A percentile compares a stretch with the other conserved stretches of the same genome.
phyloP scores from a whole-genome alignment of 2,113 vertebrate species.

The Centropus unirufus region DNA sequence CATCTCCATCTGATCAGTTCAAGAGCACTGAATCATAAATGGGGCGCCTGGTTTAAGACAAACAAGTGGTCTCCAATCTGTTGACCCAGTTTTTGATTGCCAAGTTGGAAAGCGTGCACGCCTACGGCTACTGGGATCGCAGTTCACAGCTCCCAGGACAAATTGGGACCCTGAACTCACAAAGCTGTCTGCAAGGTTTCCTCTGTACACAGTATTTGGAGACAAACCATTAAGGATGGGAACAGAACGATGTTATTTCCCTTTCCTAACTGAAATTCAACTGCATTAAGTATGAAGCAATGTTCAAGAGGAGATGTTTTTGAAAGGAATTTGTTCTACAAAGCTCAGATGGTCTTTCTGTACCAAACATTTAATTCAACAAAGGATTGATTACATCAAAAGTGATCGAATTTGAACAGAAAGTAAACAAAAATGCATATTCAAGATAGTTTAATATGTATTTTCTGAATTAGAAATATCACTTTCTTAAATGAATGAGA shows the following conservation, averaged over 20 bases:
- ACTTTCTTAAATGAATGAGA: conserved; percentile 84
- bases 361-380: conserved; percentile 70
- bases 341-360: conserved; percentile 42
- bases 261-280: not conserved
- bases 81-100: not conserved
- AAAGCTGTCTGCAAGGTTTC: not conserved
- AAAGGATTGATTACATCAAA: conserved; percentile 64
- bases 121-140: not conserved
- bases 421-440: conserved; percentile 80
- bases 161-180: accelerated
- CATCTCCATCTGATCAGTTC: not conserved
- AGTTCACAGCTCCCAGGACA: not conserved
- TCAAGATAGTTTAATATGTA: conserved; percentile 92
- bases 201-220: not conserved
- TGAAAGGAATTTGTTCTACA: conserved; percentile 46
- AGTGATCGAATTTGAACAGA: conserved; percentile 71
- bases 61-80: not conserved
- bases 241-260: not conserved
- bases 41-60: not conserved
- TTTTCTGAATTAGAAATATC: conserved; percentile 93
- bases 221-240: not conserved
- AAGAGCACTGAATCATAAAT: not conserved
- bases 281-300: not conserved
- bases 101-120: not conserved
- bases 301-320: not conserved